These are phyloP conservation scores for Leucopsar rothschildi DNA, from an alignment of 2,113 vertebrate species.

Conservation along the genomic window DNA sequence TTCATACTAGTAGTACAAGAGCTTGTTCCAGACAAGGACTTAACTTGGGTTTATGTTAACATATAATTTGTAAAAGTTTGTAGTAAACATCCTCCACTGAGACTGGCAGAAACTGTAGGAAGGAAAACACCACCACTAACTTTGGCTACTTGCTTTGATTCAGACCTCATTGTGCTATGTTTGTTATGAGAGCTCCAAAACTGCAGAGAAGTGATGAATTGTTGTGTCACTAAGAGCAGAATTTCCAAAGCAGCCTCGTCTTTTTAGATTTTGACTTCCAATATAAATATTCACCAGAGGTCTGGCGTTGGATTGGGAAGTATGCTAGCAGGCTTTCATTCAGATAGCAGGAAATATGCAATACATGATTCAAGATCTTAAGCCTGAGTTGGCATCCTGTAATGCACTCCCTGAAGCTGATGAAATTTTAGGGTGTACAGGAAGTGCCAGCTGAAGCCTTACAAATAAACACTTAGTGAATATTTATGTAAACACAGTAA, in stretches of 20 bases:
- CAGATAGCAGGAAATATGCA: neutral
- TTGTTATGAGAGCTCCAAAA: neutral
- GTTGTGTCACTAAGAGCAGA: neutral
- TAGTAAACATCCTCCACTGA: constrained; percentile 15
- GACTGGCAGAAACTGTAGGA: constrained; percentile 10
- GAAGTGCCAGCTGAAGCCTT: neutral
- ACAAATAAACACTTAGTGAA: neutral
- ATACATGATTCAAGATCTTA: neutral
- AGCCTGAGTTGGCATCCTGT: neutral
- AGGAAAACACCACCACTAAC: constrained; percentile 11
- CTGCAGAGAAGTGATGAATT: neutral
- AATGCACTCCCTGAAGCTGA: neutral
- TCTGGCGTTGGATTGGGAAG: neutral
- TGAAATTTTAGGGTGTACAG: neutral
- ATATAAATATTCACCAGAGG: neutral
- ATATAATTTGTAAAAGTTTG: constrained; percentile 57
- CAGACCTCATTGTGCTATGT: neutral
- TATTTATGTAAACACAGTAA: neutral
- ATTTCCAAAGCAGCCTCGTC: neutral
- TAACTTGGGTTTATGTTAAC: constrained; percentile 34
- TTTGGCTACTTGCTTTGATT: constrained; percentile 11
- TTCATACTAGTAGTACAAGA: neutral
- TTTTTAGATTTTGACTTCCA: constrained; percentile 4
- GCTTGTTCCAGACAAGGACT: constrained; percentile 22
- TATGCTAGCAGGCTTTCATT: neutral